A percentile compares a stretch with the other conserved stretches of the same genome.
Conservation (phyloP, 2,113 vertebrate genomes). For the Centropristis striata region DNA sequence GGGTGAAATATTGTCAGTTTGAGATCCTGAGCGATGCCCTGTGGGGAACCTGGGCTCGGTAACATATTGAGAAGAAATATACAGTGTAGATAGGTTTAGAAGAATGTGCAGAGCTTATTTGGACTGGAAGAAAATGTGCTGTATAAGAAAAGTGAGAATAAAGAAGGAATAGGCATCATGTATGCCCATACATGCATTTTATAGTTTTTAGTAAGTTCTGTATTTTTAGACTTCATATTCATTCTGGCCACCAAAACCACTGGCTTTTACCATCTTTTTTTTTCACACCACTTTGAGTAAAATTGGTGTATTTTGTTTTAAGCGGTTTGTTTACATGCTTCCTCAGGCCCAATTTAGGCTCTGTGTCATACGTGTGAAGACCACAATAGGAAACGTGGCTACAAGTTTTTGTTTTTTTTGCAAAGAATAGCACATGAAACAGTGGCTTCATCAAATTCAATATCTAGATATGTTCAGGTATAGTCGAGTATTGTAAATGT, state of each 20-base stretch:
- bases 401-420: background rate
- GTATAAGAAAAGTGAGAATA: background rate
- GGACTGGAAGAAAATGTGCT: background rate
- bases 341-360: background rate
- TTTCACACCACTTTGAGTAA: slow-evolving; percentile 33
- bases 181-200: slow-evolving; percentile 31
- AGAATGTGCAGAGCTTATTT: background rate
- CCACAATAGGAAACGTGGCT: background rate
- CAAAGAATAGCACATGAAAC: background rate
- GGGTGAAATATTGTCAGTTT: background rate
- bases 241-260: slow-evolving; percentile 45
- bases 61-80: background rate
- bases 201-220: background rate
- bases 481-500: background rate
- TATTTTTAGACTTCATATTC: slow-evolving; percentile 47
- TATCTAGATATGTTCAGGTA: no score
- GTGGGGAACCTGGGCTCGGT: background rate
- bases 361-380: background rate
- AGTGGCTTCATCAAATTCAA: no score
- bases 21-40: background rate
- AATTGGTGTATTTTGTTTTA: slow-evolving; percentile 5
- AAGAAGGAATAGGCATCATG: slow-evolving; percentile 1
- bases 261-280: slow-evolving; percentile 17
- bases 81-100: background rate
- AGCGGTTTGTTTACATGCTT: slow-evolving; percentile 10